Conservation (phyloP, 2,113 vertebrate genomes). For the Marmota monax region DNA sequence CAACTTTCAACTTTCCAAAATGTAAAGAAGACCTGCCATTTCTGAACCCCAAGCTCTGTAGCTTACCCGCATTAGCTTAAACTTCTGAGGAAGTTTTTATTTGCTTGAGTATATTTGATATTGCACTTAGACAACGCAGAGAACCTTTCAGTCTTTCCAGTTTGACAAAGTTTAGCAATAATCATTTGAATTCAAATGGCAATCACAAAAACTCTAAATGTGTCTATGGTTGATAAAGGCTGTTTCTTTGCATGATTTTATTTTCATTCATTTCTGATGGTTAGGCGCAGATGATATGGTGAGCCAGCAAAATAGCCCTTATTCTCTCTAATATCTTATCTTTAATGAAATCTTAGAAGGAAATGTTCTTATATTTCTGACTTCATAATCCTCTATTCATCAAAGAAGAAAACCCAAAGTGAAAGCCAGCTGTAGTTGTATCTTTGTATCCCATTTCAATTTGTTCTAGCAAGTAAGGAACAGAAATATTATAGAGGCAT, state of each 20-base stretch:
- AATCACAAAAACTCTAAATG: constrained; percentile 55
- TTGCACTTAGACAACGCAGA: not conserved
- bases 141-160: constrained; percentile 14
- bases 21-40: not conserved
- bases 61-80: not conserved
- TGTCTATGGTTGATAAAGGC: constrained; percentile 46
- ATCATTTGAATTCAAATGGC: constrained; percentile 43
- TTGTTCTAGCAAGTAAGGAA: constrained; percentile 63
- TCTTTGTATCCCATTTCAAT: constrained; percentile 74
- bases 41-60: not conserved
- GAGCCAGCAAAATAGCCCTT: constrained; percentile 49
- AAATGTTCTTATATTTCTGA: constrained; percentile 65
- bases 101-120: not conserved
- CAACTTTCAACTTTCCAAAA: constrained; percentile 37
- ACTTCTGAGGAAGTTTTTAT: not conserved
- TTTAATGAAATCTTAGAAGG: constrained; percentile 70
- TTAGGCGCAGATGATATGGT: constrained; percentile 38
- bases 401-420: constrained; percentile 49
- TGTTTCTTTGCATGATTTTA: constrained; percentile 58
- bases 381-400: constrained; percentile 57
- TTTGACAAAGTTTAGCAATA: constrained; percentile 58
- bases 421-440: constrained; percentile 72
- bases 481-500: constrained; percentile 70
- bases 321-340: constrained; percentile 49
- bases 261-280: constrained; percentile 53